Conservation (phyloP, 2,888 invertebrate genomes). For the Spialia ferax region DNA sequence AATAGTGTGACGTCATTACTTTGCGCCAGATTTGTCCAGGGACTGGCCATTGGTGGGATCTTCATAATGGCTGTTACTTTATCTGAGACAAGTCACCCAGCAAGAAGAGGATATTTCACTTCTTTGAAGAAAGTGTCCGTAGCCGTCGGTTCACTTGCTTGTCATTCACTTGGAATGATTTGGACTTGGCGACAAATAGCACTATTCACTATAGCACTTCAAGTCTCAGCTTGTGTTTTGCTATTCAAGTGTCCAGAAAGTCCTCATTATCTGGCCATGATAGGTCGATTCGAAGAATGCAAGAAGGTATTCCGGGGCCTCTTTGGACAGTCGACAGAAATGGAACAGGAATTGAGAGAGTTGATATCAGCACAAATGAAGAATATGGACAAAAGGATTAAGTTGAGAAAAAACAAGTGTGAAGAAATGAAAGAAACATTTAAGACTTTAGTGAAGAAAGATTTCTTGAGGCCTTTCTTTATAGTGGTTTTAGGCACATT, state of each 20-base stretch:
- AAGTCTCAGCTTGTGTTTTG: constrained; percentile 46
- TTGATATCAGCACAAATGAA: constrained; percentile 47
- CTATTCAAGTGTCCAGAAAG: constrained; percentile 60
- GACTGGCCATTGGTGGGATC: constrained; percentile 53
- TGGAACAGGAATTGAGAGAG: constrained; percentile 52
- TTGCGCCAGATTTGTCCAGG: constrained; percentile 56
- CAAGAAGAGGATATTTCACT: constrained; percentile 57
- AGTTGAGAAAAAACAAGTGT: background rate
- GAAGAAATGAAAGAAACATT: constrained; percentile 27
- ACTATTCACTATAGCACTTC: constrained; percentile 41
- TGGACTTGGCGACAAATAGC: constrained; percentile 58
- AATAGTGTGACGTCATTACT: constrained; percentile 49
- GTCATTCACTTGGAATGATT: constrained; percentile 53
- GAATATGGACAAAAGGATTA: constrained; percentile 31
- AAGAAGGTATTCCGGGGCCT: constrained; percentile 55
- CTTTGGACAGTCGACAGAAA: constrained; percentile 49
- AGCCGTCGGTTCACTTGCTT: constrained; percentile 52
- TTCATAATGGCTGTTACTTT: constrained; percentile 53
- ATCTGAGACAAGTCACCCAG: constrained; percentile 56
- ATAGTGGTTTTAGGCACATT: constrained; percentile 53
- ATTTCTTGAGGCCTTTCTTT: constrained; percentile 54
- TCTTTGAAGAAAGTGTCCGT: constrained; percentile 52
- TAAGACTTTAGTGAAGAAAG: constrained; percentile 49
- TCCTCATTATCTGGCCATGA: constrained; percentile 57
- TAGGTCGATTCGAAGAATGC: constrained; percentile 56